Evolutionary conservation across 1,140 invertebrate species (phyloP), one percentile per base, ranked within the genome.

Genomic region (Bilobella aurantiaca): DNA sequence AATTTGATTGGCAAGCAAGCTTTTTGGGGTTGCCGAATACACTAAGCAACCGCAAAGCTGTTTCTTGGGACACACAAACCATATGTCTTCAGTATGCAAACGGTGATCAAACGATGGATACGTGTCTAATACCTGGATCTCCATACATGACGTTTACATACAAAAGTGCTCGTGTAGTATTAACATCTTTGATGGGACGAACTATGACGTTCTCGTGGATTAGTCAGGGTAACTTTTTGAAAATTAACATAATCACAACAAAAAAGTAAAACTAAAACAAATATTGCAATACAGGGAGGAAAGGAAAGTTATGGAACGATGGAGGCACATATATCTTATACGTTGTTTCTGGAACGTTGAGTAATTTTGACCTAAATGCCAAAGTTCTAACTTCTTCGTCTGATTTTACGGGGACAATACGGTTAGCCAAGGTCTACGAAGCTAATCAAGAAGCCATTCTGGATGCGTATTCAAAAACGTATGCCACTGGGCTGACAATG

Each of bases 391-490:
- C 62, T 1, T 63, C 64, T 8, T 25, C 63, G 16, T 1, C 27
- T 1, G 32, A 27, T 1, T 69, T 58, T n/a, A 63, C 63, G 1
- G 69, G 69, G 57, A 70, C 69, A 3, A 49, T 70, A 31, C 66
- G 69, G 8, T 31, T 70, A n/a, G 66, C 69, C 0, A 70, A 68
- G 47, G 34, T 70, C 28, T 63, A 32, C 25, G 66, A 70, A 12
- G 34, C 58, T 0, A 29, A 34, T 29, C 66, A 70, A 59, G 66
- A 70, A 53, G 49, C 60, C 2, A 31, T 70, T 31, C 57, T 70
- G 25, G 69, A 70, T 32, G 25, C 59, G 1, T 63, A 70, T 37
- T 18, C 57, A 5, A 37, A 30, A 8, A 46, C 65, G 0, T 57
- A 56, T 25, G 29, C 69, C 0, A 62, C 49, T 21, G 61, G 60